These are phyloP conservation scores for Lepilemur ruficaudatus DNA, from an alignment of 2,797 vertebrate species.

Conservation along the genomic window DNA sequence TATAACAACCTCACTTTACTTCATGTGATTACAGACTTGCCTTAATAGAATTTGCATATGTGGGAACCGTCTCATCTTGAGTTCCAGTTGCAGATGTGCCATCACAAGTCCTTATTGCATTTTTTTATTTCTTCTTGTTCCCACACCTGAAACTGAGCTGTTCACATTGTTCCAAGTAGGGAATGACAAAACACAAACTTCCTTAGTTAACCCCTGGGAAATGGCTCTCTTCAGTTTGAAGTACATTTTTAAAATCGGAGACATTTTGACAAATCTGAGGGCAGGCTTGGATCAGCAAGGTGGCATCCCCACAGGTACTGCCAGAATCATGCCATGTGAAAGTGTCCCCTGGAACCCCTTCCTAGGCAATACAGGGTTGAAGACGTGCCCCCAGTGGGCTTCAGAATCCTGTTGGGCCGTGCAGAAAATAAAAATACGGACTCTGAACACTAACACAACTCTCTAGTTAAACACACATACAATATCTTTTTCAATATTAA, in stretches of 20 bases:
- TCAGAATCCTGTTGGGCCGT: background rate
- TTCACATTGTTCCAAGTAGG: background rate
- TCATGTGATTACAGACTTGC: background rate
- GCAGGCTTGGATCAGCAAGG: background rate
- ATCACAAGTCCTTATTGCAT: background rate
- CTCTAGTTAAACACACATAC: background rate
- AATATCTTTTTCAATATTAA: slow-evolving; percentile 56
- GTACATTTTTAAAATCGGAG: background rate
- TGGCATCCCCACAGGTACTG: background rate
- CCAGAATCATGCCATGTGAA: background rate
- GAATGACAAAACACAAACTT: background rate
- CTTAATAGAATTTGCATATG: background rate
- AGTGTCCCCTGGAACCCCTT: background rate
- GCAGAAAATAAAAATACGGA: background rate
- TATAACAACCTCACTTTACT: background rate
- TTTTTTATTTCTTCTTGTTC: background rate
- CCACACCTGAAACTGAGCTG: background rate
- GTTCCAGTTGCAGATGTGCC: background rate
- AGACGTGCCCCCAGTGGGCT: background rate
- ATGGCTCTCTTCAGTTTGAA: background rate
- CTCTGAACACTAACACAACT: background rate
- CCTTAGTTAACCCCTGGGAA: background rate
- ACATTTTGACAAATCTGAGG: background rate
- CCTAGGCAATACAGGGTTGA: background rate
- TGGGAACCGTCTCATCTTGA: background rate